Evolutionary conservation across 2,113 vertebrate genomes (phyloP).

Genomic region (Crotalus helleri): DNA sequence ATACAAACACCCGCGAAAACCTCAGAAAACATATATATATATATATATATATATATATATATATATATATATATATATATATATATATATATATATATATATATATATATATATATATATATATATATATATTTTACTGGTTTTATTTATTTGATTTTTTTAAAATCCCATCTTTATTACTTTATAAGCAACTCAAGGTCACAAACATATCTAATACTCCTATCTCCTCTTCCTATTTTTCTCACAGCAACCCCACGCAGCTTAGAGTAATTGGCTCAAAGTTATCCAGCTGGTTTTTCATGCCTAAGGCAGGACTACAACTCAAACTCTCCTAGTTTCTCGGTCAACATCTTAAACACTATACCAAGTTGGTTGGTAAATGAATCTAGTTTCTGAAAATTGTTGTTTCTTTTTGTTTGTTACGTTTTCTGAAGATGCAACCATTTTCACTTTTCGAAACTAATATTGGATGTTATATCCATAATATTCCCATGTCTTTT

Average conservation of each 20-base stretch:
- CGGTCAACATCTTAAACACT: neutral
- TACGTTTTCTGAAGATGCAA: neutral
- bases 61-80: too few relatives aligned
- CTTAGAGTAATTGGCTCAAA: neutral
- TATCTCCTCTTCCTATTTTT: neutral
- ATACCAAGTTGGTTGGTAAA: neutral
- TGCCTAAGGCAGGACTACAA: neutral
- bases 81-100: too few relatives aligned
- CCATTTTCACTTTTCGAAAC: neutral
- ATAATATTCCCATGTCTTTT: neutral
- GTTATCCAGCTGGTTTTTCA: neutral
- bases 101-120: too few relatives aligned
- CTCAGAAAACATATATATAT: too few relatives aligned
- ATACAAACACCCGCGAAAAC: too few relatives aligned
- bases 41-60: too few relatives aligned
- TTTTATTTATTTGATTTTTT: neutral
- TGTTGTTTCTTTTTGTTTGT: neutral
- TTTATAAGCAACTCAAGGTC: neutral
- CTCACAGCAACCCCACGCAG: neutral
- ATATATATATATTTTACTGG: too few relatives aligned
- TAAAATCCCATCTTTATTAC: neutral
- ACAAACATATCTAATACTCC: neutral
- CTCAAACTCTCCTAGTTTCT: neutral
- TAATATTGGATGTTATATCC: neutral
- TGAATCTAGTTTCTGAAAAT: neutral